A percentile compares a stretch with the other conserved stretches of the same genome.
Conservation (phyloP, 1,140 invertebrate genomes). For the Drosophila mauritiana region DNA sequence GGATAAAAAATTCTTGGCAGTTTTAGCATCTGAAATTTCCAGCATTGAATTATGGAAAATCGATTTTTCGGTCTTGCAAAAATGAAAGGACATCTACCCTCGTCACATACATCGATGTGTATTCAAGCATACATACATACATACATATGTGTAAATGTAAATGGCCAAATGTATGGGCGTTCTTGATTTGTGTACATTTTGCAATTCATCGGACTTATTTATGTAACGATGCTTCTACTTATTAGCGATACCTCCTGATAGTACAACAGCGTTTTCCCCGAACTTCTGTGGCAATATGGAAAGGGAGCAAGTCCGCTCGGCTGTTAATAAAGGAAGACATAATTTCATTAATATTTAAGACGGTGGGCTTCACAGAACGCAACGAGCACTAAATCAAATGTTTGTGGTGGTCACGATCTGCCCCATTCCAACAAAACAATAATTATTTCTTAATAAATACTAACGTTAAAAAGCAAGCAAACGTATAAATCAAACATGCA, state of each 20-base stretch:
- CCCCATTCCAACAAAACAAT: not conserved
- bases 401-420: constrained; percentile 5
- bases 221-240: constrained; percentile 8
- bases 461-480: not conserved
- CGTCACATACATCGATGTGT: constrained; percentile 12
- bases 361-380: not conserved
- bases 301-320: constrained; percentile 6
- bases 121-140: constrained; percentile 7
- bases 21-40: constrained; percentile 82
- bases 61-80: constrained; percentile 71
- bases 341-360: constrained; percentile 43
- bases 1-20: constrained; percentile 79
- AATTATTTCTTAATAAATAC: constrained; percentile 6
- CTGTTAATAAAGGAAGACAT: constrained; percentile 13
- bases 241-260: not conserved
- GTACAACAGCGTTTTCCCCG: not conserved
- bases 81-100: constrained; percentile 53
- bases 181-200: constrained; percentile 23
- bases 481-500: not conserved
- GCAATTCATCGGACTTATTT: constrained; percentile 11
- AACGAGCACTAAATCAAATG: constrained; percentile 11
- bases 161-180: not conserved
- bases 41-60: constrained; percentile 81
- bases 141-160: constrained; percentile 1
- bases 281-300: not conserved